Evolutionary conservation across 1,140 invertebrate species (phyloP).

Genomic region (Mercenaria mercenaria): DNA sequence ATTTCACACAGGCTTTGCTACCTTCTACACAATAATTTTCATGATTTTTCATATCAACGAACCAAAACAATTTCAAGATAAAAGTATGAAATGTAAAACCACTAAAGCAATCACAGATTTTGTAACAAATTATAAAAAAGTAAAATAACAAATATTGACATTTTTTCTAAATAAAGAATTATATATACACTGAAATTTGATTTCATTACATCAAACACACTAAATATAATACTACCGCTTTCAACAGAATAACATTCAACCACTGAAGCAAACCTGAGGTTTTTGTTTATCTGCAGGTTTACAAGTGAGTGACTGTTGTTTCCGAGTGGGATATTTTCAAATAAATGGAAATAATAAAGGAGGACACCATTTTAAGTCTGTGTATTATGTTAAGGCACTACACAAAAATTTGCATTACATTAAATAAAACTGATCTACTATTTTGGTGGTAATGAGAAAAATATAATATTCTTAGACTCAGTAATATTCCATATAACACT

Average conservation of each 20-base stretch:
- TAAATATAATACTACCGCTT: background rate
- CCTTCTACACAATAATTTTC: too few species aligned
- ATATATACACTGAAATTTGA: conserved; percentile 37
- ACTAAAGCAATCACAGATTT: conserved; percentile 13
- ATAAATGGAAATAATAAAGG: background rate
- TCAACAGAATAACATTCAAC: background rate
- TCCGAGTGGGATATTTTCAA: too few species aligned
- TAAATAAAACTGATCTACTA: too few species aligned
- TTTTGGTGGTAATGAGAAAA: too few species aligned
- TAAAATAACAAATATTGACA: background rate
- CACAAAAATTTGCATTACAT: too few species aligned
- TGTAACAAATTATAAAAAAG: background rate
- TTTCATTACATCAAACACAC: background rate
- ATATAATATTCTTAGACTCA: too few species aligned
- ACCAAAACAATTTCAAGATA: too few species aligned
- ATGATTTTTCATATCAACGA: too few species aligned
- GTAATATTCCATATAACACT: too few species aligned
- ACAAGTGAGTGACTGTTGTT: background rate
- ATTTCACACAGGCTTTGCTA: too few species aligned
- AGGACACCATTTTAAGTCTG: background rate
- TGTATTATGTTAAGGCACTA: background rate
- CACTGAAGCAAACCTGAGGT: background rate
- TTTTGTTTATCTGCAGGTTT: background rate
- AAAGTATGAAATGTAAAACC: conserved; percentile 7
- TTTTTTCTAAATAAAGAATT: background rate